phyloP scores from a whole-genome alignment of 2,113 vertebrate genomes.

The Tenrec ecaudatus region DNA sequence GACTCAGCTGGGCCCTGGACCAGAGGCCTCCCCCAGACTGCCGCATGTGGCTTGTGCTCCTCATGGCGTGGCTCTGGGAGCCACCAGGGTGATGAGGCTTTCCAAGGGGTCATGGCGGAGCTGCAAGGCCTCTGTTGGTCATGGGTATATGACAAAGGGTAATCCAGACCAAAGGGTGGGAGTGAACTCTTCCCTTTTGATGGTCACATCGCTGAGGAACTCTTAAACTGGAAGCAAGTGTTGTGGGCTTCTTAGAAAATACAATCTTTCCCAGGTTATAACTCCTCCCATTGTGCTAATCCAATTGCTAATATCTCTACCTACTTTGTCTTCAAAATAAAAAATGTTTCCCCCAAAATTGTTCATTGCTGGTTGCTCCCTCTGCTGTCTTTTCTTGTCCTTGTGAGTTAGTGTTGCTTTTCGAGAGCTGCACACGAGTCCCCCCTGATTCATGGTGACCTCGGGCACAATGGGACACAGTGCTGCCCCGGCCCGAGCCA shows the following conservation, averaged over 20 bases:
- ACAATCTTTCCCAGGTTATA: neutral
- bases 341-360: neutral
- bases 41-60: neutral
- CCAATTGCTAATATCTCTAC: neutral
- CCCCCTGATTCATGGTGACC: neutral
- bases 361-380: neutral
- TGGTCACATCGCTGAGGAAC: neutral
- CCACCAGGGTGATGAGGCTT: neutral
- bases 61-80: neutral
- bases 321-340: neutral
- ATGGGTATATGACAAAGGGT: neutral
- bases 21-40: fast-evolving
- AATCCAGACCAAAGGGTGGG: neutral
- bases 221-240: neutral
- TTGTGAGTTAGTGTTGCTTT: neutral
- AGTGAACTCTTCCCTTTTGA: neutral
- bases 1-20: neutral
- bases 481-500: neutral
- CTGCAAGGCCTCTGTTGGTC: neutral
- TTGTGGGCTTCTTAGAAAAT: neutral
- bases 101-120: neutral
- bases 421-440: neutral
- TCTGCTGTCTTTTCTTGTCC: neutral
- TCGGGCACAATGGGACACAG: neutral
- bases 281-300: neutral